These are phyloP conservation scores for Antitype chi DNA, from an alignment of 2,888 invertebrate species.

Conservation along the genomic window DNA sequence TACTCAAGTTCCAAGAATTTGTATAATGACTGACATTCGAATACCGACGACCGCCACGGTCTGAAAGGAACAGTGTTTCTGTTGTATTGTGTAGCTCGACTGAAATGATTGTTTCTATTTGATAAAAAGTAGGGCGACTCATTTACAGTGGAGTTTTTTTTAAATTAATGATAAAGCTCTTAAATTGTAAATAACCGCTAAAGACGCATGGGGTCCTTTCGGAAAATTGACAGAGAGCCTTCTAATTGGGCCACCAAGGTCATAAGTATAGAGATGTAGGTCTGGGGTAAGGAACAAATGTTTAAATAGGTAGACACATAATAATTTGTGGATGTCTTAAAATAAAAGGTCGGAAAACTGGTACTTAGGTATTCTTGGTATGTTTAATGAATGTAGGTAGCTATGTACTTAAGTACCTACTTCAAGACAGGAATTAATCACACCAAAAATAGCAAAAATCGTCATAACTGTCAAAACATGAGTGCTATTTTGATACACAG, in stretches of 20 bases:
- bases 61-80: conserved; percentile 4
- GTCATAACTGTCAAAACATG: background rate
- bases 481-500: background rate
- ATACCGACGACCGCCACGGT: background rate
- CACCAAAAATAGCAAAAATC: background rate
- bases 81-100: background rate
- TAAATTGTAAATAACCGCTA: background rate
- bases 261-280: background rate
- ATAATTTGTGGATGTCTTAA: background rate
- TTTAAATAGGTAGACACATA: background rate
- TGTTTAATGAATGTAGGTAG: too few relatives aligned
- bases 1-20: conserved; percentile 24
- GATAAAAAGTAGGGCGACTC: background rate
- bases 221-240: background rate
- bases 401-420: too few relatives aligned
- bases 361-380: conserved; percentile 1
- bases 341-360: background rate
- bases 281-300: background rate
- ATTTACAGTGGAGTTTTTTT: background rate
- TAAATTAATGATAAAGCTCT: too few relatives aligned
- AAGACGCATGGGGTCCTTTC: background rate
- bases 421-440: background rate
- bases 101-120: background rate
- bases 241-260: background rate
- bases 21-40: conserved; percentile 15